phyloP scores from a whole-genome alignment of 2,113 vertebrate species.

The Tor tambroides region DNA sequence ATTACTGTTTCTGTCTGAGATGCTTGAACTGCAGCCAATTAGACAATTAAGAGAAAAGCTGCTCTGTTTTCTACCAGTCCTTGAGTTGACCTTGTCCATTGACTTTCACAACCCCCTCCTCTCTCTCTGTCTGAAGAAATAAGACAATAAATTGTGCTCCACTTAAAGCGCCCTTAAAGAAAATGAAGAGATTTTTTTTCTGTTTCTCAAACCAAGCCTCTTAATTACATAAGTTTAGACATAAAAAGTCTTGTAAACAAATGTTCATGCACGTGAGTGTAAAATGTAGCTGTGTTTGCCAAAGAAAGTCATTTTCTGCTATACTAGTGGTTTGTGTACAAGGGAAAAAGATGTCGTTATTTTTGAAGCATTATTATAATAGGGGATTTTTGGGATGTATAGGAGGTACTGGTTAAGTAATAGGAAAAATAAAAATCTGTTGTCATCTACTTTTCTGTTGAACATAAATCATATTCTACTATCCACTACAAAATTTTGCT shows the following conservation, averaged over 20 bases:
- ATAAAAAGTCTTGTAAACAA: slow-evolving; percentile 41
- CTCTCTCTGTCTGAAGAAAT: slow-evolving; percentile 19
- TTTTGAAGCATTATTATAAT: slow-evolving; percentile 20
- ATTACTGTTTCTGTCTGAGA: slow-evolving; percentile 65
- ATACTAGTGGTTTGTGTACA: slow-evolving; percentile 16
- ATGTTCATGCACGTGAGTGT: slow-evolving; percentile 7
- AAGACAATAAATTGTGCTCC: slow-evolving; percentile 11
- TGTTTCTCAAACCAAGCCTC: slow-evolving; percentile 16
- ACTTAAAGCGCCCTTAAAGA: slow-evolving; percentile 21
- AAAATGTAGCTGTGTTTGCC: slow-evolving; percentile 16
- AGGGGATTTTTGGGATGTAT: background rate
- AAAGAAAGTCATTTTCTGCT: background rate
- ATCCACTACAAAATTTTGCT: too few relatives aligned
- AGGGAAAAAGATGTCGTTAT: slow-evolving; percentile 36
- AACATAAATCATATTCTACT: too few relatives aligned
- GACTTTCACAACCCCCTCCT: slow-evolving; percentile 14
- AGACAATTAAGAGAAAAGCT: slow-evolving; percentile 68
- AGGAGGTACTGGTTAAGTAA: background rate
- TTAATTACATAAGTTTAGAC: slow-evolving; percentile 45
- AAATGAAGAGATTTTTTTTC: slow-evolving; percentile 41
- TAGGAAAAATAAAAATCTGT: background rate
- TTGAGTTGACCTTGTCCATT: slow-evolving; percentile 45
- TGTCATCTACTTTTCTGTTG: background rate
- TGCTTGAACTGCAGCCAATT: slow-evolving; percentile 73
- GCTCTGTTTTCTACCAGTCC: slow-evolving; percentile 32